These are phyloP conservation scores for Lepidurus packardi DNA, from an alignment of 1,140 invertebrate genomes.

Conservation along the genomic window DNA sequence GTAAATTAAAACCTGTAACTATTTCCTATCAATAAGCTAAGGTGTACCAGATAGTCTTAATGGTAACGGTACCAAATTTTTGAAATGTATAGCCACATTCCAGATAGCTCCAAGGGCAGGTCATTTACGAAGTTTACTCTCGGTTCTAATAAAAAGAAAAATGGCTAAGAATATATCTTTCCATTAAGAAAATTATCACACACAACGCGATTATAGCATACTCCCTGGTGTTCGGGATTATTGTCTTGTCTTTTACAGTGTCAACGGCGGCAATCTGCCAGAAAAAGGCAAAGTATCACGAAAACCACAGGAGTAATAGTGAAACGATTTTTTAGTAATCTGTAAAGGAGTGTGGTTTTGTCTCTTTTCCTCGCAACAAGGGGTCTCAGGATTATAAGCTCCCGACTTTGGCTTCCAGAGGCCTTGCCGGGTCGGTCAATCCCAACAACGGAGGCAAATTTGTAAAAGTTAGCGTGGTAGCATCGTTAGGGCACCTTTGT, in stretches of 20 bases:
- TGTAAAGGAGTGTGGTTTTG: background rate
- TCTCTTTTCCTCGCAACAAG: background rate
- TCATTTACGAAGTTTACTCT: too few relatives aligned
- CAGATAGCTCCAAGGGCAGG: too few relatives aligned
- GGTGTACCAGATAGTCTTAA: too few relatives aligned
- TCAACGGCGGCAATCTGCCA: background rate
- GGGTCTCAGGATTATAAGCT: background rate
- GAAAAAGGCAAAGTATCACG: background rate
- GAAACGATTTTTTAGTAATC: background rate
- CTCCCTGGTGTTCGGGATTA: background rate
- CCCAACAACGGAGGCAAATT: constrained; percentile 11
- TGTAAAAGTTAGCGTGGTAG: background rate
- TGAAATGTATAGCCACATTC: too few relatives aligned
- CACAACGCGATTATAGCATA: too few relatives aligned
- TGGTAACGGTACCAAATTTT: too few relatives aligned
- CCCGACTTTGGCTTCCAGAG: background rate
- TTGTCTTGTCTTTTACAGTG: background rate
- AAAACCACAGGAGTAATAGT: background rate
- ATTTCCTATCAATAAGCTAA: too few relatives aligned
- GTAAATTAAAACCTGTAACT: too few relatives aligned
- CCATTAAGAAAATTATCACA: too few relatives aligned
- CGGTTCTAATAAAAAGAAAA: too few relatives aligned
- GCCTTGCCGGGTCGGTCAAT: background rate
- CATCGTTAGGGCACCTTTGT: background rate
- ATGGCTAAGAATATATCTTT: too few relatives aligned